Conservation (phyloP, 2,113 vertebrate genomes). For the Ginglymostoma cirratum region DNA sequence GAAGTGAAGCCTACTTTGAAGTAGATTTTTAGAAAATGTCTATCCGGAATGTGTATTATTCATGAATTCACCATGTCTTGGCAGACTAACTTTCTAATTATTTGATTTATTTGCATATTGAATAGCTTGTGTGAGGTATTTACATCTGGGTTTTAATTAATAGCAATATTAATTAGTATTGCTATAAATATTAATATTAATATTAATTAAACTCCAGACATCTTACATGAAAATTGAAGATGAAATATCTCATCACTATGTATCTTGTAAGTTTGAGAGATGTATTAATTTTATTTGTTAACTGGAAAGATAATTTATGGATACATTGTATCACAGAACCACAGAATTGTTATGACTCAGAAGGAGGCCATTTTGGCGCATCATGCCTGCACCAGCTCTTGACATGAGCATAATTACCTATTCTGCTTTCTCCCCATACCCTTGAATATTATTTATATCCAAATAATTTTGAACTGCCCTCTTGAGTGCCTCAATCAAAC, state of each 20-base stretch:
- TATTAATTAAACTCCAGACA: background rate
- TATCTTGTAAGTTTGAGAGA: background rate
- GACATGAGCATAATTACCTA: too few species aligned
- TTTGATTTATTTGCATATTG: background rate
- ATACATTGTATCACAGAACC: background rate
- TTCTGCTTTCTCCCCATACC: too few species aligned
- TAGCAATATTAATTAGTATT: background rate
- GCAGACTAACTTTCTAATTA: background rate
- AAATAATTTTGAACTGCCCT: too few species aligned
- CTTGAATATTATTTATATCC: too few species aligned
- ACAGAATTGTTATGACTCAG: too few species aligned
- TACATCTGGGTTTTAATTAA: background rate
- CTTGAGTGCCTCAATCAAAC: too few species aligned
- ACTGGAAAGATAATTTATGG: background rate
- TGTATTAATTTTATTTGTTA: background rate
- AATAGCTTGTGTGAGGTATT: background rate
- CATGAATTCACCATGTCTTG: conserved; percentile 21
- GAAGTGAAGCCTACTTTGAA: conserved; percentile 6
- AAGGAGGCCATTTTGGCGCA: too few species aligned
- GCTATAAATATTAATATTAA: too few species aligned
- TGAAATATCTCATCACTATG: background rate
- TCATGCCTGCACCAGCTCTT: too few species aligned
- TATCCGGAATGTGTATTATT: background rate
- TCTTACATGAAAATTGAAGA: background rate
- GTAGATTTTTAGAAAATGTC: conserved; percentile 15